These are phyloP conservation scores for Macrobrachium nipponense DNA, from an alignment of 1,140 invertebrate species.

Conservation along the genomic window DNA sequence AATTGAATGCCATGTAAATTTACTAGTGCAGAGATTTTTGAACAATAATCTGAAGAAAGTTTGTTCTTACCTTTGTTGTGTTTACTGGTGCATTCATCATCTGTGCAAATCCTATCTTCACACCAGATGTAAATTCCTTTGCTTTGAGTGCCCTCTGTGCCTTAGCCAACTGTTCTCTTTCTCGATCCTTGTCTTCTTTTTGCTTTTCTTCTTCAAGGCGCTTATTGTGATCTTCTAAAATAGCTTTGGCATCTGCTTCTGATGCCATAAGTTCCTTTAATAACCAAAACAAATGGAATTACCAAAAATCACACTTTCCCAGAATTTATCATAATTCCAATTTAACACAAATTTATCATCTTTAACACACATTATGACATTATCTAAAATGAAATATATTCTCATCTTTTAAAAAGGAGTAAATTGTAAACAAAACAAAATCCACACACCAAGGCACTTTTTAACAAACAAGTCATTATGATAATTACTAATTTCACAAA, in stretches of 20 bases:
- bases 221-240: slow-evolving; percentile 85
- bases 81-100: slow-evolving; percentile 35
- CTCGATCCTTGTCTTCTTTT: slow-evolving; percentile 73
- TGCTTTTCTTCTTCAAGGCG: slow-evolving; percentile 72
- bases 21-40: no score
- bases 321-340: neutral
- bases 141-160: slow-evolving; percentile 55
- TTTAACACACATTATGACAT: no score
- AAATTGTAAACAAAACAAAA: no score
- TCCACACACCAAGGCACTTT: no score
- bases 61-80: slow-evolving; percentile 50
- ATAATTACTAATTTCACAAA: no score
- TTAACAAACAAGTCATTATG: no score
- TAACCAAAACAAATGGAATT: neutral
- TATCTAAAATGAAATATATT: no score
- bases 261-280: slow-evolving; percentile 85
- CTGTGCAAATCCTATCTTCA: slow-evolving; percentile 76
- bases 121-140: slow-evolving; percentile 81
- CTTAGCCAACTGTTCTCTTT: slow-evolving; percentile 47
- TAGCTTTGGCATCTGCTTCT: slow-evolving; percentile 86
- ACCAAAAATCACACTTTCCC: neutral
- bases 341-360: neutral
- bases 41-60: no score
- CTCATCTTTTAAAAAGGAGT: no score
- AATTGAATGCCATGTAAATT: no score